Evolutionary conservation across 2,888 invertebrate genomes (phyloP), one percentile per base, ranked within the genome.

Genomic region (Petrophora chlorosata): DNA sequence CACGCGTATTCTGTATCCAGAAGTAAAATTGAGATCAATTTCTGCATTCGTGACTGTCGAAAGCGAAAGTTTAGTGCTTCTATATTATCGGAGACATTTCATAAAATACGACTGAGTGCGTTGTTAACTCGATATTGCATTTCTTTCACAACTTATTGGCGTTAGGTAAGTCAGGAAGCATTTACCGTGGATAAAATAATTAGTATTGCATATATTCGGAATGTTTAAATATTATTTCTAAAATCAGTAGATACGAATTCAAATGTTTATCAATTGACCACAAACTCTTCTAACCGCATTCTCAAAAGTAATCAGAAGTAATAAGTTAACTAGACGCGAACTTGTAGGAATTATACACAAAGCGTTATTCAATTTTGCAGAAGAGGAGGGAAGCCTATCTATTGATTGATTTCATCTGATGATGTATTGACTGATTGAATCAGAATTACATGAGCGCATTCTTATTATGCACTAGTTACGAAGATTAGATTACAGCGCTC

Each of bases 381-480:
- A n/a, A n/a, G n/a, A n/a, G n/a, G n/a, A n/a, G n/a, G n/a, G n/a
- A n/a, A n/a, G n/a, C n/a, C n/a, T n/a, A n/a, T n/a, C n/a, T n/a
- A n/a, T n/a, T 41, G 12, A 19, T 47, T 42, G 38, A 30, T 41
- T 36, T 33, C 7, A 33, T 41, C 32, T 42, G 14, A 44, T 45
- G 35, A 47, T 48, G 43, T 35, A 28, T n/a, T 47, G 52, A 58
- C 34, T 50, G 39, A 57, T 39, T 47, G 42, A 43, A 39, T 53
- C 41, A 38, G 43, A 29, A 41, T 56, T 60, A 54, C 62, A 54
- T 59, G 59, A 51, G 39, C 15, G 49, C 34, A 47, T 56, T 53
- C 41, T 57, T 58, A 47, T 49, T 51, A 34, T 47, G 45, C 40
- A 41, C 38, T 28, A 53, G 55, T 63, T 60, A 59, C 53, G 51